A percentile compares a stretch with the other conserved stretches of the same genome.
Evolutionary conservation across 2,888 invertebrate species (phyloP).

Genomic region (Noctua janthina): DNA sequence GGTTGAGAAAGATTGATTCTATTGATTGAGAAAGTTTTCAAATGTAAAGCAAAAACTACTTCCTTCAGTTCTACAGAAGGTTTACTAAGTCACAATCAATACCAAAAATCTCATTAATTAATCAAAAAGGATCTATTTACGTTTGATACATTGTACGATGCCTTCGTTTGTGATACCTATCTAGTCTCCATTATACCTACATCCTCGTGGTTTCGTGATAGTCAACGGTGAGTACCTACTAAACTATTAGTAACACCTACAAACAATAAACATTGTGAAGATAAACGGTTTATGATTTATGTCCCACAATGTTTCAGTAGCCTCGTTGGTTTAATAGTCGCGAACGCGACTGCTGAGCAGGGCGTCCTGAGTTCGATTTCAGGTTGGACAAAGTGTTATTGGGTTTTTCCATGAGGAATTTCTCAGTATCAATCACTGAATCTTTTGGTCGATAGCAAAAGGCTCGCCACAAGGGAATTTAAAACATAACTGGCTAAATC

Average conservation of each 20-base stretch:
- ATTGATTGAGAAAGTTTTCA: background rate
- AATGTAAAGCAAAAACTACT: background rate
- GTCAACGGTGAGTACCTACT: background rate
- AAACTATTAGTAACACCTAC: background rate
- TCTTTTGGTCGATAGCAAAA: background rate
- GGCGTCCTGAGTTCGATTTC: background rate
- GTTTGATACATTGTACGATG: background rate
- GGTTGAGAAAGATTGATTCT: background rate
- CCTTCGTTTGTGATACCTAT: background rate
- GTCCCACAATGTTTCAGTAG: background rate
- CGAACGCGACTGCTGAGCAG: background rate
- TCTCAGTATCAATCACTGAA: background rate
- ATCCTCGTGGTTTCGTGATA: background rate
- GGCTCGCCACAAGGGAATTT: background rate
- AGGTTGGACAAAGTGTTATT: background rate
- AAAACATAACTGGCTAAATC: background rate
- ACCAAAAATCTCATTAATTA: background rate
- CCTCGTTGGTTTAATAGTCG: background rate
- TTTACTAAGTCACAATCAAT: background rate
- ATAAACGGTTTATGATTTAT: background rate
- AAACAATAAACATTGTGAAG: conserved; percentile 16
- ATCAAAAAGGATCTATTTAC: background rate
- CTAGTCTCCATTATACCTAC: background rate
- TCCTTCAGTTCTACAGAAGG: background rate
- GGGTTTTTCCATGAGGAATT: background rate